A percentile compares a stretch with the other conserved stretches of the same genome.
Evolutionary conservation across 2,888 invertebrate species (phyloP).

Genomic region (Eilema griseolum): DNA sequence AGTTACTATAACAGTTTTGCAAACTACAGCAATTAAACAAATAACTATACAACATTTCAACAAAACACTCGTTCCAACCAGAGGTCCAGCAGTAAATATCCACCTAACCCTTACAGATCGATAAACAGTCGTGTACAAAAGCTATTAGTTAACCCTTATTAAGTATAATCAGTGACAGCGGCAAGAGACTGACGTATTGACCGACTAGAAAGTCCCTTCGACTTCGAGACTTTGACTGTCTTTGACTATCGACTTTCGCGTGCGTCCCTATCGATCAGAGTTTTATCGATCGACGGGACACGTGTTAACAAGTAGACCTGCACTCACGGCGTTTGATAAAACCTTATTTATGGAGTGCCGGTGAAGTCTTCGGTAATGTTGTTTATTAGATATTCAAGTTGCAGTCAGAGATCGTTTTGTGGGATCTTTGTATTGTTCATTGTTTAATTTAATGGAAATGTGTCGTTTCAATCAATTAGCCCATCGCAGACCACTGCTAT

Average conservation of each 20-base stretch:
- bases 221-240: slow-evolving; percentile 19
- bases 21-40: background rate
- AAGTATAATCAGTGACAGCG: slow-evolving; percentile 46
- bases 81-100: slow-evolving; percentile 16
- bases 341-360: slow-evolving; percentile 57
- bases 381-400: slow-evolving; percentile 28
- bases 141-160: slow-evolving; percentile 51
- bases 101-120: slow-evolving; percentile 18
- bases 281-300: slow-evolving; percentile 64
- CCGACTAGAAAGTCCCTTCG: slow-evolving; percentile 41
- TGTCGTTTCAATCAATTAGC: too few relatives aligned
- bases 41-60: background rate
- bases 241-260: slow-evolving; percentile 47
- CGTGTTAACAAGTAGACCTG: slow-evolving; percentile 73
- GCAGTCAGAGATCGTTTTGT: slow-evolving; percentile 33
- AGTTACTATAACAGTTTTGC: too few relatives aligned
- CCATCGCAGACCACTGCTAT: too few relatives aligned
- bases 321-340: slow-evolving; percentile 62
- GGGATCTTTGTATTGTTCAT: slow-evolving; percentile 24
- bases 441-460: slow-evolving; percentile 28
- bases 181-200: slow-evolving; percentile 46
- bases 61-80: background rate
- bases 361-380: slow-evolving; percentile 30
- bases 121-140: slow-evolving; percentile 42
- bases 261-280: slow-evolving; percentile 63